Evolutionary conservation across 2,113 vertebrate genomes (phyloP).

Genomic region (Amazona guildingii): DNA sequence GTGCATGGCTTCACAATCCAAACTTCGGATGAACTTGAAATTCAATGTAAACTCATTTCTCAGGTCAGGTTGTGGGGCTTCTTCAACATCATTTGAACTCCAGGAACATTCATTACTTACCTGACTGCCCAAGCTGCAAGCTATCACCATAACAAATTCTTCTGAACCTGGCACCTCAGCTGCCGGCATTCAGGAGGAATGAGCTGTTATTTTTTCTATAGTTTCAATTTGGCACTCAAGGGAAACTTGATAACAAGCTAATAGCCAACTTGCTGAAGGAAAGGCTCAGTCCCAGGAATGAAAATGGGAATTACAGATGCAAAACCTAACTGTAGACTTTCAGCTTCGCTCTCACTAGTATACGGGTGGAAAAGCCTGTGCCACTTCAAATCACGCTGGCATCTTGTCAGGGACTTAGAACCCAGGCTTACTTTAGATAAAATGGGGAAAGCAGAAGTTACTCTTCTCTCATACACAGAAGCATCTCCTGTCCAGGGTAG

Average conservation of each 20-base stretch:
- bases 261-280: not conserved
- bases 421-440: not conserved
- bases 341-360: not conserved
- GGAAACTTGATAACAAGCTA: slow-evolving; percentile 1
- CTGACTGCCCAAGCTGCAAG: slow-evolving; percentile 6
- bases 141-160: not conserved
- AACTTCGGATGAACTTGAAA: not conserved
- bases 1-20: not conserved
- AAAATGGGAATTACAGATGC: not conserved
- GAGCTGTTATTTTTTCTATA: not conserved
- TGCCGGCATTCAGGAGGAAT: not conserved
- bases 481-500: not conserved
- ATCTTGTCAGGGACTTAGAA: not conserved
- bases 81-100: not conserved
- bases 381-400: not conserved
- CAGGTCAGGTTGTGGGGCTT: not conserved
- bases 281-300: not conserved
- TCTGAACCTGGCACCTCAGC: not conserved
- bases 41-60: not conserved
- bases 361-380: not conserved
- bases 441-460: not conserved
- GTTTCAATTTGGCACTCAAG: slow-evolving; percentile 5
- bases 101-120: slow-evolving; percentile 17
- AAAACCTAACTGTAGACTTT: not conserved
- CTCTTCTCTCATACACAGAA: not conserved